Percentiles rank a stretch among this genome's conserved stretches.
Conservation (phyloP, 2,888 invertebrate genomes). For the Crematogaster levior region DNA sequence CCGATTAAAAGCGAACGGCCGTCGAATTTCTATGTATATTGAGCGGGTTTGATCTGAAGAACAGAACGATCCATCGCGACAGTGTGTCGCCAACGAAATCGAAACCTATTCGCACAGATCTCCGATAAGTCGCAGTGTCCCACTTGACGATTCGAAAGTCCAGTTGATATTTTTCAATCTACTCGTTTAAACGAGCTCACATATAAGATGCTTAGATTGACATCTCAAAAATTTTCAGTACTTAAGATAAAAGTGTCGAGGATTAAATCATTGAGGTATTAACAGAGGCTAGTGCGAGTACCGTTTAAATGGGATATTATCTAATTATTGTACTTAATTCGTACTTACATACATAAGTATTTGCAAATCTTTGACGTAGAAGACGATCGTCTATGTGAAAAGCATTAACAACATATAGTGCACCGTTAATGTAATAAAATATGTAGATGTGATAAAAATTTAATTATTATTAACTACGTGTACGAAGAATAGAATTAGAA, state of each 20-base stretch:
- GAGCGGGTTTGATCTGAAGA: slow-evolving; percentile 11
- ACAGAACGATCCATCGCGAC: slow-evolving; percentile 19
- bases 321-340: slow-evolving; percentile 1
- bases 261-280: slow-evolving; percentile 17
- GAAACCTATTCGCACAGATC: slow-evolving; percentile 49
- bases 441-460: neutral
- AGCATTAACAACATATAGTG: neutral
- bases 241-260: neutral
- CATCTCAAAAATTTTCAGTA: neutral
- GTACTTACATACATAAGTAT: neutral
- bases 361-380: neutral
- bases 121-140: slow-evolving; percentile 51
- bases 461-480: neutral
- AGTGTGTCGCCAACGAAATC: slow-evolving; percentile 1
- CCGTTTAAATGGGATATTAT: slow-evolving; percentile 8
- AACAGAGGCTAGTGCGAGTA: neutral
- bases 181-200: neutral
- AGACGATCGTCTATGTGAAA: neutral
- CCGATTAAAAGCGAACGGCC: slow-evolving; percentile 25
- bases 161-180: slow-evolving; percentile 50
- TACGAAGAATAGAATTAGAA: neutral
- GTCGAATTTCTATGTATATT: slow-evolving; percentile 26
- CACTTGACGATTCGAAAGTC: slow-evolving; percentile 61
- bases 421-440: neutral
- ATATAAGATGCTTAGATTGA: neutral